Conservation (phyloP, 1,140 invertebrate species). For the Ceratosolen solmsi region DNA sequence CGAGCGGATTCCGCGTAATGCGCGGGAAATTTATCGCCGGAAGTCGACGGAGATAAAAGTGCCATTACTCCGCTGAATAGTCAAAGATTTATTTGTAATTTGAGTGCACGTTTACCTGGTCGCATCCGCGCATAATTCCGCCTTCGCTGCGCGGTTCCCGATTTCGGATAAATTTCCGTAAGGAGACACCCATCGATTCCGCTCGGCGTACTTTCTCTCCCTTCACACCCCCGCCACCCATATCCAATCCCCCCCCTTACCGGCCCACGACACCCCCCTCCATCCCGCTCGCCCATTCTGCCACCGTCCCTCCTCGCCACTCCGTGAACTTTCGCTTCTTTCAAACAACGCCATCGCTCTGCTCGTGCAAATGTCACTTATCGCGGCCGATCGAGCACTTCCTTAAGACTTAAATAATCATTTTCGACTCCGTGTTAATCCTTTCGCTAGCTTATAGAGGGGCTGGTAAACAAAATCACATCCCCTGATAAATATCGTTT, state of each 20-base stretch:
- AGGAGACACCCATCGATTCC: background rate
- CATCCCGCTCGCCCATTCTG: too few species aligned
- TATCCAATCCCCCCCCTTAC: too few species aligned
- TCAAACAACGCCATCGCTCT: background rate
- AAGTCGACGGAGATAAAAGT: background rate
- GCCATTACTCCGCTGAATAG: background rate
- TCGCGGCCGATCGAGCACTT: too few species aligned
- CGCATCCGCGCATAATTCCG: background rate
- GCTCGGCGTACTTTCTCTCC: too few species aligned
- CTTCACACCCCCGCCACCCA: too few species aligned
- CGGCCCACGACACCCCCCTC: too few species aligned
- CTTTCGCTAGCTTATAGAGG: background rate
- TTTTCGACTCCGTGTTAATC: background rate
- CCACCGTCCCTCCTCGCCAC: too few species aligned
- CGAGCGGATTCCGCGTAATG: background rate
- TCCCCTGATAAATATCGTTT: background rate
- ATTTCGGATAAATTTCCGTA: background rate
- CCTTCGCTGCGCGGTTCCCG: background rate
- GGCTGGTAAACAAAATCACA: background rate
- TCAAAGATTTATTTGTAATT: slow-evolving; percentile 16
- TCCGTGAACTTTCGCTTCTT: too few species aligned
- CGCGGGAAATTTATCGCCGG: background rate
- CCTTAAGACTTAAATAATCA: too few species aligned
- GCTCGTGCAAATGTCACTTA: background rate
- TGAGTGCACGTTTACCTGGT: background rate